Conservation (phyloP, 1,140 invertebrate genomes). For the Phortica variegata region DNA sequence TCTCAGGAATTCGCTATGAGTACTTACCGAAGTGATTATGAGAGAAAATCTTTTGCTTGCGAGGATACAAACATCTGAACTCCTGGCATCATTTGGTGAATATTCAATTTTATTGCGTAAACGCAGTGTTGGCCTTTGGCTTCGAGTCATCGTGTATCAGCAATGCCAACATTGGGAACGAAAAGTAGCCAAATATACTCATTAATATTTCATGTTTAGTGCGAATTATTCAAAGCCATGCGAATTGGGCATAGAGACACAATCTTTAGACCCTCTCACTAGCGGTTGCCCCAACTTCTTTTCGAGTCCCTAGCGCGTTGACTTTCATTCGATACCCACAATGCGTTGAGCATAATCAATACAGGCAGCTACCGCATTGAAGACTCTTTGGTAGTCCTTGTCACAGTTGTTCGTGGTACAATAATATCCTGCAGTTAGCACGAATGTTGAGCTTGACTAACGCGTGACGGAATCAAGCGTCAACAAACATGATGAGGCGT, state of each 20-base stretch:
- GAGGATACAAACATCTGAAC: conserved; percentile 11
- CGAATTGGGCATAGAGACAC: conserved; percentile 33
- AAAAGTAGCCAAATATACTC: conserved; percentile 24
- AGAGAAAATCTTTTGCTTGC: conserved; percentile 8
- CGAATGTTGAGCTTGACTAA: too few relatives aligned
- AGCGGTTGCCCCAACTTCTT: not conserved
- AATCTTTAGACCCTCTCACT: conserved; percentile 19
- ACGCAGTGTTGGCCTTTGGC: conserved; percentile 23
- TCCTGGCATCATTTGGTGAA: conserved; percentile 35
- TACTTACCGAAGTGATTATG: conserved; percentile 24
- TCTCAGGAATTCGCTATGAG: conserved; percentile 19
- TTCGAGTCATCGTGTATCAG: too few relatives aligned
- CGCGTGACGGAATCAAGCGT: too few relatives aligned
- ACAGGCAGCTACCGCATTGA: too few relatives aligned
- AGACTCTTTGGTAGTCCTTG: too few relatives aligned
- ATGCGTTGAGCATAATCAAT: not conserved
- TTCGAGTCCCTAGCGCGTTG: not conserved
- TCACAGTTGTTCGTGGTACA: too few relatives aligned
- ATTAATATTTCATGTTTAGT: conserved; percentile 51
- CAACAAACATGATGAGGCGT: too few relatives aligned
- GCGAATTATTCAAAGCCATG: conserved; percentile 52
- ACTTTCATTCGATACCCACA: not conserved
- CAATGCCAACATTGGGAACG: conserved; percentile 1
- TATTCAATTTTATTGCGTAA: conserved; percentile 47
- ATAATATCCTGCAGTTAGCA: too few relatives aligned